Base-by-base conservation (phyloP, 2,797 vertebrate genomes). In the Pseudocheirus occidentalis region DNA sequence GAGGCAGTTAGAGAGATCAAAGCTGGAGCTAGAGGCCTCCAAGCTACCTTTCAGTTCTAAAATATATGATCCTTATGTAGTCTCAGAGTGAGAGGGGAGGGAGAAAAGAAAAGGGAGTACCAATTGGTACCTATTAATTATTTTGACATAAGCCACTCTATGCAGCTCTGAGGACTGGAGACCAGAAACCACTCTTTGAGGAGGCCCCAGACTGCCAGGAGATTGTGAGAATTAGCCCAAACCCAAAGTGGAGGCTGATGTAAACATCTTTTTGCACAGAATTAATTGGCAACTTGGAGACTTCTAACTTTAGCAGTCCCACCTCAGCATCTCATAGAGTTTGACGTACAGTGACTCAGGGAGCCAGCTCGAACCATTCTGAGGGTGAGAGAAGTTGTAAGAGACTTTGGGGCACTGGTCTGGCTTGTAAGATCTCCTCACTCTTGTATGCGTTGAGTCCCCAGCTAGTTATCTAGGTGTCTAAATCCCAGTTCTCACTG, bases 301-400 rank as follows among this genome's bases (percentile, higher is more conserved):
- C 91, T 97, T 97, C 98, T 98, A 98, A 97, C 89, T 98, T 98
- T 97, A 98, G 95, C 95, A 96, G 92, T 66, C 93, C 91, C 94
- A 96, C 96, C 95, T 98, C 95, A 97, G 92, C 94, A 95, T 96
- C 95, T 95, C 95, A 93, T 92, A 59, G 21, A 55, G 89, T 91
- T 97, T 97, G 96, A 96, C 93, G 93, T 96, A 95, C 96, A 95
- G 92, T 93, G 96, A 97, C 95, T 97, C 92, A 92, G 94, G 96
- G 91, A 97, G 93, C 55, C 93, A 95, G 92, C 46, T 59, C 58
- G 73, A 55, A 90, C 57, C 91, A 93, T 73, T 96, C 66, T 18
- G 5, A 55, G 59, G 93, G 55, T 89, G 58, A 92, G 55, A 87
- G 52, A 7, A 1, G 59, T 97, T 95, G 12, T 92, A 90, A 93